Conservation (phyloP, 1,140 invertebrate species). For the Drosophila sucinea region DNA sequence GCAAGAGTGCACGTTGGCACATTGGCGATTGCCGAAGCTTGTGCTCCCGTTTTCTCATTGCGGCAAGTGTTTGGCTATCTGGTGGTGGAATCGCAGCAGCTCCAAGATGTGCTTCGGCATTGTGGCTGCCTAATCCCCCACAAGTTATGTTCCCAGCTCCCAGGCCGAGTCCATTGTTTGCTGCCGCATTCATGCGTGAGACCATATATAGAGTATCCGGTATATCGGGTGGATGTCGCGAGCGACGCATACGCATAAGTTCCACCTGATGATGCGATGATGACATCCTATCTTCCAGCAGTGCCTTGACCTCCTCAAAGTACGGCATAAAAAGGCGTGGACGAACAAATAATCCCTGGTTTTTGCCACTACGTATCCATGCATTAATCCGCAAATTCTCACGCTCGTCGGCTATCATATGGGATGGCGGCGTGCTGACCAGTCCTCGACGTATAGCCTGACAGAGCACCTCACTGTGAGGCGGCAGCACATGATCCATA, state of each 20-base stretch:
- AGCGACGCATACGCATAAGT: slow-evolving; percentile 88
- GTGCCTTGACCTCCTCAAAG: slow-evolving; percentile 95
- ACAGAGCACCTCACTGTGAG: slow-evolving; percentile 91
- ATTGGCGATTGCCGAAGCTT: slow-evolving; percentile 92
- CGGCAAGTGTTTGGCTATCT: slow-evolving; percentile 89
- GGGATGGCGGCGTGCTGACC: slow-evolving; percentile 92
- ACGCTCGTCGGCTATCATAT: slow-evolving; percentile 91
- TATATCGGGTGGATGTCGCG: slow-evolving; percentile 89
- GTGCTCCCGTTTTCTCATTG: slow-evolving; percentile 93
- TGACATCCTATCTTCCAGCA: slow-evolving; percentile 92
- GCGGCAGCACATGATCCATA: slow-evolving; percentile 94
- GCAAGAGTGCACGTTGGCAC: slow-evolving; percentile 89
- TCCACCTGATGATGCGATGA: slow-evolving; percentile 87
- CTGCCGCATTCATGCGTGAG: slow-evolving; percentile 75
- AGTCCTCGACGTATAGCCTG: slow-evolving; percentile 92
- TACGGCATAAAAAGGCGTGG: slow-evolving; percentile 96
- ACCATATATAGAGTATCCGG: slow-evolving; percentile 98
- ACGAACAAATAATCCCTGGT: slow-evolving; percentile 92
- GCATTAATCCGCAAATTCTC: slow-evolving; percentile 90
- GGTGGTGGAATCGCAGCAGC: slow-evolving; percentile 88
- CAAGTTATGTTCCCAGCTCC: slow-evolving; percentile 84
- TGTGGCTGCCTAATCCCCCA: slow-evolving; percentile 85
- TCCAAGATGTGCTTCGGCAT: slow-evolving; percentile 86
- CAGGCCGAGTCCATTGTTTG: slow-evolving; percentile 84
- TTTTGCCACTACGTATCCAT: slow-evolving; percentile 91